Conservation (phyloP, 2,797 vertebrate species). For the Loriculus beryllinus region DNA sequence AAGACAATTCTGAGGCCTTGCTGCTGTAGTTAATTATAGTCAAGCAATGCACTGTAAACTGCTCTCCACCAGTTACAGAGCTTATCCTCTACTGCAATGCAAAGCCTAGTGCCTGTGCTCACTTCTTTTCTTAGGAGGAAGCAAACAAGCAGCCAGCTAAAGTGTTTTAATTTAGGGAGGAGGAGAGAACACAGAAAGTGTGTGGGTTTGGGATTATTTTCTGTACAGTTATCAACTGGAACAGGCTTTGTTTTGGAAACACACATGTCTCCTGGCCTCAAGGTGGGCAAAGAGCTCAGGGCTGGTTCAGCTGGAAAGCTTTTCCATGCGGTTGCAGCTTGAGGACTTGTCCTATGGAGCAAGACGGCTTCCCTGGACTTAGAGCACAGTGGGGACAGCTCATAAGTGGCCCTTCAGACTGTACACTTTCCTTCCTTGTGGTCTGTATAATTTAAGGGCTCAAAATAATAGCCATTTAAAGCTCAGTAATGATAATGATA, state of each 20-base stretch:
- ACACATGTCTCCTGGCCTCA: background rate
- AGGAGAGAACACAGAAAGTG: background rate
- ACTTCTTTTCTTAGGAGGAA: background rate
- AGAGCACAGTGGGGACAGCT: fast-evolving
- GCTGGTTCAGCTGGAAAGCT: background rate
- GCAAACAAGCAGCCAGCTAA: background rate
- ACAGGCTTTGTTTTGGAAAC: background rate
- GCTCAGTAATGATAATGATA: background rate
- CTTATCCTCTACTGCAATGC: background rate
- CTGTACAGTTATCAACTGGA: background rate
- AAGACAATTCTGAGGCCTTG: background rate
- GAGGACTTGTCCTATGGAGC: background rate
- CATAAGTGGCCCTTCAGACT: fast-evolving
- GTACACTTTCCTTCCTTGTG: fast-evolving
- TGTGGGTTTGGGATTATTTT: background rate
- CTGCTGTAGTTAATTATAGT: background rate
- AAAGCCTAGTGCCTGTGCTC: fast-evolving
- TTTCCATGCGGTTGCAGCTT: fast-evolving
- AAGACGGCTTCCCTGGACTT: fast-evolving
- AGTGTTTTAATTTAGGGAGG: no score
- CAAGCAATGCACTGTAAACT: background rate
- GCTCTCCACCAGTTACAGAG: background rate
- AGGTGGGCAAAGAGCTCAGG: background rate
- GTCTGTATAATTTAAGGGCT: background rate
- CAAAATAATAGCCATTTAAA: background rate